A percentile compares a stretch with the other conserved stretches of the same genome.
Conservation (phyloP, 37 sponge, comb jelly and placozoan species). For the Chondrosia reniformis region DNA sequence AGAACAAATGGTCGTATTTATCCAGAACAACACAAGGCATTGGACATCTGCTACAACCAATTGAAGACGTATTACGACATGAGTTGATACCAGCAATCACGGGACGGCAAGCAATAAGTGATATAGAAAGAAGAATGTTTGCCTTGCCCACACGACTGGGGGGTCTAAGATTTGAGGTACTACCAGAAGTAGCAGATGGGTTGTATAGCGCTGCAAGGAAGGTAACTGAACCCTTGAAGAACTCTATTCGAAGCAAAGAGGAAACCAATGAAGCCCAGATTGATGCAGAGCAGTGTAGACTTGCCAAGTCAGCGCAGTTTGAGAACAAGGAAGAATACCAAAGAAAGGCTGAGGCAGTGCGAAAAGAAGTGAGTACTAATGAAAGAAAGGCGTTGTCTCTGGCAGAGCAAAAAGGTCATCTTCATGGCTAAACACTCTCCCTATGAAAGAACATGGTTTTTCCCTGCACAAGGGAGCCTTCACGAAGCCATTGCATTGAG, state of each 20-base stretch:
- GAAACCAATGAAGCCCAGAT: neutral
- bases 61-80: neutral
- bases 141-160: conserved; percentile 10
- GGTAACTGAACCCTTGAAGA: neutral
- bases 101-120: neutral
- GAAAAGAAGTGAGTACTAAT: neutral
- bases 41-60: neutral
- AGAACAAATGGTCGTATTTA: conserved; percentile 1
- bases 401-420: conserved; percentile 12
- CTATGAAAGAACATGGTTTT: neutral
- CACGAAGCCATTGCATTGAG: neutral
- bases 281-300: neutral
- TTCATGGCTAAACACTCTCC: neutral
- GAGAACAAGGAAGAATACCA: neutral
- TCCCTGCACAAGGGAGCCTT: neutral
- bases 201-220: neutral
- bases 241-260: neutral
- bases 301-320: neutral
- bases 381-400: neutral
- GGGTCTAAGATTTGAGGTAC: neutral
- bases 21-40: neutral
- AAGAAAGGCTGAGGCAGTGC: neutral
- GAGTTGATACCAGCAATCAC: conserved; percentile 2
- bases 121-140: conserved; percentile 1
- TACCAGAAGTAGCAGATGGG: neutral